phyloP scores from a whole-genome alignment of 2,797 vertebrate species.

The Girardinus metallicus region DNA sequence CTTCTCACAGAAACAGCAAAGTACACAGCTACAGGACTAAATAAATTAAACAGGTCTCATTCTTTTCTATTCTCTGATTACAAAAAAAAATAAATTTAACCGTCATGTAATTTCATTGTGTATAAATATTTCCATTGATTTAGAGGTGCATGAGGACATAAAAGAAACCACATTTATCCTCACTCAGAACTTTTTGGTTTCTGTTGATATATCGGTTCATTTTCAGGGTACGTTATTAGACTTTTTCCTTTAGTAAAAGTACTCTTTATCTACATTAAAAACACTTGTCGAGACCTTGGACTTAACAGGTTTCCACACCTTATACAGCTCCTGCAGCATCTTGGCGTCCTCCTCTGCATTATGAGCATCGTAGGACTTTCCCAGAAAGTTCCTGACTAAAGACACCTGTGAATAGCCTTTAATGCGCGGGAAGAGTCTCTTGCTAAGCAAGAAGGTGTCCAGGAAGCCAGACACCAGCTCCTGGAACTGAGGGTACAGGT shows the following conservation, averaged over 20 bases:
- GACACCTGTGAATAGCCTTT: slow-evolving; percentile 31
- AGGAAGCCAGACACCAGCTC: slow-evolving; percentile 44
- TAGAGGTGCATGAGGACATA: background rate
- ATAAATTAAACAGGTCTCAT: background rate
- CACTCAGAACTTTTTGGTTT: background rate
- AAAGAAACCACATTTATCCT: background rate
- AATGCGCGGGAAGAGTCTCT: slow-evolving; percentile 19
- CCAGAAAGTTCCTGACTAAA: slow-evolving; percentile 61
- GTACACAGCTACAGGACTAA: background rate
- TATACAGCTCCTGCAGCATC: slow-evolving; percentile 72
- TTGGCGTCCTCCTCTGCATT: slow-evolving; percentile 70
- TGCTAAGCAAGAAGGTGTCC: slow-evolving; percentile 72
- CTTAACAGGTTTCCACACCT: slow-evolving; percentile 46
- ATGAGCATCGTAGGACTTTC: slow-evolving; percentile 60
- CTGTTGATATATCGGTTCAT: background rate
- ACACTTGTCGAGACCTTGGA: background rate
- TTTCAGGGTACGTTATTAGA: background rate
- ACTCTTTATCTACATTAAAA: background rate
- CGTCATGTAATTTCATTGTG: background rate
- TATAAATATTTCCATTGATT: background rate
- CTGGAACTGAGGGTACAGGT: slow-evolving; percentile 32
- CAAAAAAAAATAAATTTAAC: background rate
- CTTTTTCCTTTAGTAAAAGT: background rate
- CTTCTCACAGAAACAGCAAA: background rate
- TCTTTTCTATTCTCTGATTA: background rate